Percentiles rank a stretch among this genome's conserved stretches.
Evolutionary conservation across 1,140 invertebrate species (phyloP).

Genomic region (Whitmania pigra): DNA sequence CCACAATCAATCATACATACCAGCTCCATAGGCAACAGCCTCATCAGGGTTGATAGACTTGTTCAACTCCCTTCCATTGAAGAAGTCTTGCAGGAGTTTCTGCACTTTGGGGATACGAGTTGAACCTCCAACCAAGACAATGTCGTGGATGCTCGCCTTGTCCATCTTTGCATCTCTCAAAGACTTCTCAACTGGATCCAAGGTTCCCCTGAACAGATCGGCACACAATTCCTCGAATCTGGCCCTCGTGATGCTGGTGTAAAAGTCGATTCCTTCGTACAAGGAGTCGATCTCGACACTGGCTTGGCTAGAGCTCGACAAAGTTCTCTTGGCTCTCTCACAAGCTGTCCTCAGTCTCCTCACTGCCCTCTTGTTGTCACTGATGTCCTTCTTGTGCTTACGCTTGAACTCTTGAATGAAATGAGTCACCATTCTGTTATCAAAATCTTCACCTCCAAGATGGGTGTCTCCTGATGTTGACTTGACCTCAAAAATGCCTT

Average conservation of each 20-base stretch:
- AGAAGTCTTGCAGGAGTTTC: slow-evolving; percentile 46
- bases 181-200: slow-evolving; percentile 89
- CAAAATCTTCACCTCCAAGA: slow-evolving; percentile 96
- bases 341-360: slow-evolving; percentile 81
- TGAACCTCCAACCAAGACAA: slow-evolving; percentile 90
- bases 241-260: slow-evolving; percentile 83
- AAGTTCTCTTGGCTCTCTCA: slow-evolving; percentile 83
- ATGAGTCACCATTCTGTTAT: slow-evolving; percentile 89
- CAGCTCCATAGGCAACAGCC: slow-evolving; percentile 50
- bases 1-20: not conserved
- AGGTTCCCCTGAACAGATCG: slow-evolving; percentile 71
- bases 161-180: slow-evolving; percentile 84
- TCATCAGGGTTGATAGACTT: slow-evolving; percentile 40
- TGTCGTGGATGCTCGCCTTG: slow-evolving; percentile 79
- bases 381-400: slow-evolving; percentile 89
- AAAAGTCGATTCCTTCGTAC: slow-evolving; percentile 89
- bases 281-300: slow-evolving; percentile 63
- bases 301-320: slow-evolving; percentile 84
- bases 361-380: slow-evolving; percentile 74
- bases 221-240: slow-evolving; percentile 56
- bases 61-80: slow-evolving; percentile 41
- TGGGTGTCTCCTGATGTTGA: slow-evolving; percentile 94
- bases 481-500: slow-evolving; percentile 86
- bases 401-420: slow-evolving; percentile 92
- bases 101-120: slow-evolving; percentile 96